A percentile compares a stretch with the other conserved stretches of the same genome.
Conservation (phyloP, 2,113 vertebrate species). For the Struthidea cinerea region DNA sequence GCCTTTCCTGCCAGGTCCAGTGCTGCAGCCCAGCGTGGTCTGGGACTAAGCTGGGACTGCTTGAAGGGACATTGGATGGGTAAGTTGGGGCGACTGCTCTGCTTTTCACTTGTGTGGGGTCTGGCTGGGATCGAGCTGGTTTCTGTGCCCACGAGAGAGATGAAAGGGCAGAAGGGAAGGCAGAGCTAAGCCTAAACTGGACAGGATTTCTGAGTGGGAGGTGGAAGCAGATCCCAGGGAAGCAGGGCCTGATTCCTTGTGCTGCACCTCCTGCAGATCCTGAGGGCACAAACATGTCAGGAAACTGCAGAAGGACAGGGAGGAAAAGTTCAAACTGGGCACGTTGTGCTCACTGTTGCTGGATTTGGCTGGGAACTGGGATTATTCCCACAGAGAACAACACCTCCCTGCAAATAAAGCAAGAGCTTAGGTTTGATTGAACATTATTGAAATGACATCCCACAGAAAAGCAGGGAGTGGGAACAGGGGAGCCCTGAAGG, state of each 20-base stretch:
- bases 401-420: neutral
- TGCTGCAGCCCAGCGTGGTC: neutral
- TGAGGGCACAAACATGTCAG: neutral
- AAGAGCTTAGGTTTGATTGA: neutral
- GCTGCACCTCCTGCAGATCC: neutral
- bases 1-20: rapidly evolving
- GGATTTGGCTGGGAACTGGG: neutral
- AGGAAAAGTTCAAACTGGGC: neutral
- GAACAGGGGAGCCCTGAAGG: neutral
- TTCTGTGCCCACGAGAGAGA: neutral
- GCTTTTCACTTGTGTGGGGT: neutral
- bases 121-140: neutral
- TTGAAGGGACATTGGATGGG: neutral
- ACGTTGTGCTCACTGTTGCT: neutral
- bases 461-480: neutral
- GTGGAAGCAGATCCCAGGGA: neutral
- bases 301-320: neutral
- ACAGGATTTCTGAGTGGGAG: neutral
- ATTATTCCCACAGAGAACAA: neutral
- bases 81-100: neutral
- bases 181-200: neutral
- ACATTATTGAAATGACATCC: neutral
- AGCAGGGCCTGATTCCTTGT: neutral
- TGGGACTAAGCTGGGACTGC: neutral
- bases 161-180: neutral